These are phyloP conservation scores for Crotalus tigris DNA, from an alignment of 2,113 vertebrate genomes.

Conservation along the genomic window DNA sequence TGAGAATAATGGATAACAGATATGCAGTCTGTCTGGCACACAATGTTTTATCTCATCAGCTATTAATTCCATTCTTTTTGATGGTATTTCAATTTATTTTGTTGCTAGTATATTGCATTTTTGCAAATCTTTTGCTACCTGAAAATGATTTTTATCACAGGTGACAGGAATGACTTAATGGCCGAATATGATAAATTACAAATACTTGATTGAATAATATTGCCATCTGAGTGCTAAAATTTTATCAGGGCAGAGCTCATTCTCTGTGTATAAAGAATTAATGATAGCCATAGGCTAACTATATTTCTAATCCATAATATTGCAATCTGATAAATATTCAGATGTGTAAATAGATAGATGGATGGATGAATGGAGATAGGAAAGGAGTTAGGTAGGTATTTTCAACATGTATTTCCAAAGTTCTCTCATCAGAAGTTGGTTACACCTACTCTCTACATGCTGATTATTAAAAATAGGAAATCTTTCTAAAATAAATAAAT, in stretches of 20 bases:
- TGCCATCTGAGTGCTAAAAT: conserved; percentile 19
- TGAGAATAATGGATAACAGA: not conserved
- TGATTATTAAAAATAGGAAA: conserved; percentile 81
- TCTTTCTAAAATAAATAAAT: conserved; percentile 81
- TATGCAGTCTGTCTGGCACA: not conserved
- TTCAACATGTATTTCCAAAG: conserved; percentile 71
- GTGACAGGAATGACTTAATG: conserved; percentile 40
- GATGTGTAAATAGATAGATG: conserved; percentile 57
- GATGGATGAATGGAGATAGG: conserved; percentile 47
- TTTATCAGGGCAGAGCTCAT: not conserved
- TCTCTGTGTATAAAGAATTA: conserved; percentile 22
- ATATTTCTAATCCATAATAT: conserved; percentile 32
- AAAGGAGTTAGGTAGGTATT: conserved; percentile 68
- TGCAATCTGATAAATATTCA: conserved; percentile 66
- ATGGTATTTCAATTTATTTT: conserved; percentile 53
- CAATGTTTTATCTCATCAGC: conserved; percentile 19
- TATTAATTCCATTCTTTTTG: conserved; percentile 33
- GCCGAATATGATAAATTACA: conserved; percentile 16
- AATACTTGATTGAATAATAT: conserved; percentile 25
- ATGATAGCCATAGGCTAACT: conserved; percentile 34
- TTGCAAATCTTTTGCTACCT: conserved; percentile 62
- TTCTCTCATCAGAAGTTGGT: conserved; percentile 75
- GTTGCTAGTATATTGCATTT: conserved; percentile 50
- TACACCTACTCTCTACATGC: conserved; percentile 75
- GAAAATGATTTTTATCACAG: conserved; percentile 57